Evolutionary conservation across 2,888 invertebrate genomes (phyloP).

Genomic region (Ichneumoninae sp.): DNA sequence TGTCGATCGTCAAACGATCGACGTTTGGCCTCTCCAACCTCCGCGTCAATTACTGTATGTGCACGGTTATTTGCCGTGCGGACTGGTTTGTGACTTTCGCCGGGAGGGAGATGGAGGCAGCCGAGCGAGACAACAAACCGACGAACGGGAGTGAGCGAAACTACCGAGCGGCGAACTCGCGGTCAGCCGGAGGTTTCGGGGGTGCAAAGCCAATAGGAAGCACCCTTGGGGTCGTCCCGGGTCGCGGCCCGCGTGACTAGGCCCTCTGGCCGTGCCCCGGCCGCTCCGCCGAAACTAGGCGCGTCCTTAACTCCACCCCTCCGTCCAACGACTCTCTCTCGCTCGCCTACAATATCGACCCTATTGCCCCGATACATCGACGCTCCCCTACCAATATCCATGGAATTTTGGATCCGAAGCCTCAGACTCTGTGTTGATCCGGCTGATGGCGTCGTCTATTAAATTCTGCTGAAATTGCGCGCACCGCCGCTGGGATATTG

Average conservation of each 20-base stretch:
- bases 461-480: conserved; percentile 7
- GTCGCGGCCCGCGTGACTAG: conserved; percentile 13
- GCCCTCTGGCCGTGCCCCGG: conserved; percentile 1
- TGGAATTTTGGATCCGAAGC: conserved; percentile 6
- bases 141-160: neutral
- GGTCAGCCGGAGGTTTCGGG: neutral
- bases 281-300: neutral
- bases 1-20: neutral
- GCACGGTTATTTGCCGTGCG: neutral
- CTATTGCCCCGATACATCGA: conserved; percentile 17
- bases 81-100: conserved; percentile 13
- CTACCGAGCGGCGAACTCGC: neutral
- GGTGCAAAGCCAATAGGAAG: conserved; percentile 9
- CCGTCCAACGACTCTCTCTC: neutral
- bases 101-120: neutral
- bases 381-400: conserved; percentile 20
- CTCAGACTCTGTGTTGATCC: neutral
- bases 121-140: neutral
- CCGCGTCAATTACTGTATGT: conserved; percentile 5
- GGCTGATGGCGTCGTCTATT: neutral
- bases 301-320: conserved; percentile 2
- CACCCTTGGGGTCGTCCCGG: neutral
- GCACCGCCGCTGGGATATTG: neutral
- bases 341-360: neutral
- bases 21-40: conserved; percentile 3